A percentile compares a stretch with the other conserved stretches of the same genome.
These are phyloP conservation scores for Lutjanus campechanus DNA, from an alignment of 2,797 vertebrate species.

Conservation along the genomic window DNA sequence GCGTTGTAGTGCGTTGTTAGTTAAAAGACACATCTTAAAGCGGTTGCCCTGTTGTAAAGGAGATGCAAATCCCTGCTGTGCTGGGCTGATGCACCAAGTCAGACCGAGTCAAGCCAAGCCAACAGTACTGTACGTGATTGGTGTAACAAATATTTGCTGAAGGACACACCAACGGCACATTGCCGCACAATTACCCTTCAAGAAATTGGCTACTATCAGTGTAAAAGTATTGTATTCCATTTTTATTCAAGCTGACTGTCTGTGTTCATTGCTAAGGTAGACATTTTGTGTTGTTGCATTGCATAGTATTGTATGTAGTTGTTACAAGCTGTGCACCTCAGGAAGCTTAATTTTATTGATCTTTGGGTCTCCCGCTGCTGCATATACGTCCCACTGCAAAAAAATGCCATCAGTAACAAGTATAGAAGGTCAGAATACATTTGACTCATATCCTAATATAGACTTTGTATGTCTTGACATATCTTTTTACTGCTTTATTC, in stretches of 20 bases:
- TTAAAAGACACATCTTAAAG: too few relatives aligned
- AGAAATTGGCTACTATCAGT: neutral
- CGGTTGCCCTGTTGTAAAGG: too few relatives aligned
- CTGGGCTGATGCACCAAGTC: too few relatives aligned
- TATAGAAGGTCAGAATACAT: neutral
- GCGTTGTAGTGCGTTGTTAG: too few relatives aligned
- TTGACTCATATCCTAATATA: neutral
- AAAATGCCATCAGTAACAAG: neutral
- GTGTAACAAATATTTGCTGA: neutral
- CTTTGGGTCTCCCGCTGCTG: neutral
- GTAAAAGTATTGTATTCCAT: neutral
- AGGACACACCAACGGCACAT: neutral
- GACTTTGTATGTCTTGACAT: neutral
- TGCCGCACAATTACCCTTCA: neutral
- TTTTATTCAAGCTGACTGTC: neutral
- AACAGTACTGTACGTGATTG: neutral
- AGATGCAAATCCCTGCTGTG: too few relatives aligned
- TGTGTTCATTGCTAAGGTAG: neutral
- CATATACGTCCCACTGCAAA: neutral
- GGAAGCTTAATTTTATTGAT: neutral
- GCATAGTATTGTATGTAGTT: too few relatives aligned
- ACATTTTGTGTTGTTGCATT: neutral
- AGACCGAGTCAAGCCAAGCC: too few relatives aligned
- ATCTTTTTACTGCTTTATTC: neutral
- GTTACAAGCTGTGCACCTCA: neutral